Evolutionary conservation across 2,113 vertebrate species (phyloP).

Genomic region (Ciconia stormi): DNA sequence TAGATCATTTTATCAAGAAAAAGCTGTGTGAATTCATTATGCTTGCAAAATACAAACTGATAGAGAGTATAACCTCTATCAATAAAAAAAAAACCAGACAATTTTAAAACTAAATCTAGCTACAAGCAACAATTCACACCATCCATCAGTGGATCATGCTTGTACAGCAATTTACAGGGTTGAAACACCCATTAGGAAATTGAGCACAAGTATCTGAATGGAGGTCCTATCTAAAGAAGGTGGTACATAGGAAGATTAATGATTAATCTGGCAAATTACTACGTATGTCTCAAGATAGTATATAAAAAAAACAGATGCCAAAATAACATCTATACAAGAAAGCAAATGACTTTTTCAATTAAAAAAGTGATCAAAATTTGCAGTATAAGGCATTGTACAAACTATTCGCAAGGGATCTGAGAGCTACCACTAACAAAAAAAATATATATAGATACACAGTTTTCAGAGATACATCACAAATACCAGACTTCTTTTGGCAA

Average conservation of each 20-base stretch:
- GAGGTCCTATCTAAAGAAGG: background rate
- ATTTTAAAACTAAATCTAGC: background rate
- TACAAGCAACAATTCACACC: background rate
- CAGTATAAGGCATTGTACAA: background rate
- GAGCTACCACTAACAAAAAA: background rate
- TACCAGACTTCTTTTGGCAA: background rate
- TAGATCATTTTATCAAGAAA: background rate
- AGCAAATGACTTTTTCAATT: background rate
- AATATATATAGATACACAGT: background rate
- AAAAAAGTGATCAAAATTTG: background rate
- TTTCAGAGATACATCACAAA: background rate
- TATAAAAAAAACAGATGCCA: background rate
- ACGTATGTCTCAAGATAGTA: background rate
- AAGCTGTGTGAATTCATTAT: background rate
- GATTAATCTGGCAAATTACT: background rate
- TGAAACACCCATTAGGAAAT: background rate
- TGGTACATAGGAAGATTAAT: background rate
- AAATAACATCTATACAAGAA: background rate
- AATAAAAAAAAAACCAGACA: background rate
- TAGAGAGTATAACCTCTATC: background rate
- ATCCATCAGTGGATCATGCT: background rate
- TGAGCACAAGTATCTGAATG: background rate
- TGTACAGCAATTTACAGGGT: background rate
- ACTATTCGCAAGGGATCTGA: background rate
- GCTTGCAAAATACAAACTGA: background rate